Base-by-base conservation (phyloP, 2,888 invertebrate genomes). In the Cerceris ruficornis region DNA sequence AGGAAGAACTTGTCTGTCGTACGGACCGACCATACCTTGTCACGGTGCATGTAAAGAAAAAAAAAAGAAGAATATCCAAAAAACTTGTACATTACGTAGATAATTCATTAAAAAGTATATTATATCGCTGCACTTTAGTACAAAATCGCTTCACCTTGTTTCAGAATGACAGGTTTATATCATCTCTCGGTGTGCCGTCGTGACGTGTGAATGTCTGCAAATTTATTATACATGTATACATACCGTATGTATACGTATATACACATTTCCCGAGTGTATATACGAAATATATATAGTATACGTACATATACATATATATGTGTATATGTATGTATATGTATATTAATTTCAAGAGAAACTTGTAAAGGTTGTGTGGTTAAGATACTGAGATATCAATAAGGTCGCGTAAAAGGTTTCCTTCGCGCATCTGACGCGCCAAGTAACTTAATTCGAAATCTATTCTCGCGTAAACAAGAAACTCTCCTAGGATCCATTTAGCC, bases 61-160 rank as follows among this genome's bases (percentile, higher is more conserved):
- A n/a, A 86, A 84, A 11, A 59, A 14, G 42, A n/a, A 60, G 14
- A 2, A 6, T 76, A 76, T n/a, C 72, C 78, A 60, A 78, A 79
- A 75, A 78, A 88, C 80, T 80, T 86, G 89, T 91, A 91, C 88
- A 88, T 87, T 89, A 83, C 87, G 78, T 91, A 90, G 88, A 80
- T 88, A 89, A 90, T 88, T 89, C 85, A 88, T 88, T 88, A 87
- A 83, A 84, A 69, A 85, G 88, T 84, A 88, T 89, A 86, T 87
- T 89, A 90, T 90, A 90, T 90, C 89, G 90, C 89, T 91, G 91
- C 91, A 91, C 91, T 91, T 91, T 91, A 91, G 91, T 91, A 91
- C 91, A 91, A 91, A 89, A 90, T 89, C 84, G 88, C 90, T 91
- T 90, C 84, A 88, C 88, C 88, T 90, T 89, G 86, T 88, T 90